A percentile compares a stretch with the other conserved stretches of the same genome.
These are phyloP conservation scores for Chelidonichthys spinosus DNA, from an alignment of 2,797 vertebrate genomes.

Conservation along the genomic window DNA sequence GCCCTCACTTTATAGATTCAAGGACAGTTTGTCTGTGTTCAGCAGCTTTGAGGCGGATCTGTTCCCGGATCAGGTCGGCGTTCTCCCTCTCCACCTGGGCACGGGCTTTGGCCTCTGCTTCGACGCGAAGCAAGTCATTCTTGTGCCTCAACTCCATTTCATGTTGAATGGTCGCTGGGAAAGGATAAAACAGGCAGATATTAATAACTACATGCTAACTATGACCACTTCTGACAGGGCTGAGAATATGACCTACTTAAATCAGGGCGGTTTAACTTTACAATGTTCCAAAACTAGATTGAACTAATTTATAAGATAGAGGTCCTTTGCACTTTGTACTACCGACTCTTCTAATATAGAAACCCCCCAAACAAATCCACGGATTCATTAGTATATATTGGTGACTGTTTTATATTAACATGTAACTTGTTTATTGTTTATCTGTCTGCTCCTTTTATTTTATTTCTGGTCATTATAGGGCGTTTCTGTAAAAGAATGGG, in stretches of 20 bases:
- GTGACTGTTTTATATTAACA: not conserved
- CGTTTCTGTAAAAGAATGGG: not conserved
- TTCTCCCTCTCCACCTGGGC: slow-evolving; percentile 89
- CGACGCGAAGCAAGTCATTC: slow-evolving; percentile 88
- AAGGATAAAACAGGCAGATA: not conserved
- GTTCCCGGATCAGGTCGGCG: slow-evolving; percentile 90
- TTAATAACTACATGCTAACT: not conserved
- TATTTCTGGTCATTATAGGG: not conserved
- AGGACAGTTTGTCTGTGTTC: slow-evolving; percentile 92
- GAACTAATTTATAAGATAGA: slow-evolving; percentile 5
- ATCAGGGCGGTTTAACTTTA: not conserved
- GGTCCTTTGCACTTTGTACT: not conserved
- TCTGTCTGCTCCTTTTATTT: not conserved
- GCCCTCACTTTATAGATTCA: slow-evolving; percentile 85
- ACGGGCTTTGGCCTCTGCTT: slow-evolving; percentile 87
- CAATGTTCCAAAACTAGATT: not conserved
- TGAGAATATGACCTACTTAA: slow-evolving; percentile 5
- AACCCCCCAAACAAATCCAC: not conserved
- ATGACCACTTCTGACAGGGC: not conserved
- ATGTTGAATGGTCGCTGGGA: slow-evolving; percentile 86
- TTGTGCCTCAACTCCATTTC: slow-evolving; percentile 91
- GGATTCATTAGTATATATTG: not conserved
- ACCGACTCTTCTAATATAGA: not conserved
- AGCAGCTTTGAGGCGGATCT: slow-evolving; percentile 90
- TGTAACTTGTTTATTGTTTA: not conserved